A percentile compares a stretch with the other conserved stretches of the same genome.
Evolutionary conservation across 2,113 vertebrate genomes (phyloP).

Genomic region (Terrapene triunguis): DNA sequence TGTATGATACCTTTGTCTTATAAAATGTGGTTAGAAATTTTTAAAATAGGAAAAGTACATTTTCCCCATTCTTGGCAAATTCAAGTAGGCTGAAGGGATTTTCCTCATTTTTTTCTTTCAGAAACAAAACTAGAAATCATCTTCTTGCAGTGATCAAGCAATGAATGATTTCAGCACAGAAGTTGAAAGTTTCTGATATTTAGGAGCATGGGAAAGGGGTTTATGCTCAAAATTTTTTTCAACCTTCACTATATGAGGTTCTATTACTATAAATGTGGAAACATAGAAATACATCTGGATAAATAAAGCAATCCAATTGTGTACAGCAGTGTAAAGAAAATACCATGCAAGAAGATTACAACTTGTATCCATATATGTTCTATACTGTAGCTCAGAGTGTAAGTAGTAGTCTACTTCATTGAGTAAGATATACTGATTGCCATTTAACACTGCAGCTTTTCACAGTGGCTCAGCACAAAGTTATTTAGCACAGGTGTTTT

Average conservation of each 20-base stretch:
- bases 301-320: background rate
- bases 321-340: background rate
- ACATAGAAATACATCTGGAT: background rate
- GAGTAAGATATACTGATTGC: slow-evolving; percentile 58
- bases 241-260: slow-evolving; percentile 20
- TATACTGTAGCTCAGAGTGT: slow-evolving; percentile 21
- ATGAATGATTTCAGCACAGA: background rate
- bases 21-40: background rate
- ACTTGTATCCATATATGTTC: slow-evolving; percentile 28
- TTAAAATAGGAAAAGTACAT: background rate
- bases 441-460: slow-evolving; percentile 72
- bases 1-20: background rate
- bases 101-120: background rate
- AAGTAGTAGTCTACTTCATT: slow-evolving; percentile 55
- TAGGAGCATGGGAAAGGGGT: background rate
- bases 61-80: background rate
- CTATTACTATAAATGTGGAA: slow-evolving; percentile 13
- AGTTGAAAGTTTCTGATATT: background rate
- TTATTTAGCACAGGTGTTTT: slow-evolving; percentile 73
- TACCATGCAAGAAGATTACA: slow-evolving; percentile 15
- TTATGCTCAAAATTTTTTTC: background rate
- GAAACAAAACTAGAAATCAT: background rate
- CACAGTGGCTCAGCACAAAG: slow-evolving; percentile 70
- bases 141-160: background rate
- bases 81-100: background rate